Percentiles rank a stretch among this genome's conserved stretches.
Evolutionary conservation across 2,888 invertebrate genomes (phyloP).

Genomic region (Drosophila meridionalis): DNA sequence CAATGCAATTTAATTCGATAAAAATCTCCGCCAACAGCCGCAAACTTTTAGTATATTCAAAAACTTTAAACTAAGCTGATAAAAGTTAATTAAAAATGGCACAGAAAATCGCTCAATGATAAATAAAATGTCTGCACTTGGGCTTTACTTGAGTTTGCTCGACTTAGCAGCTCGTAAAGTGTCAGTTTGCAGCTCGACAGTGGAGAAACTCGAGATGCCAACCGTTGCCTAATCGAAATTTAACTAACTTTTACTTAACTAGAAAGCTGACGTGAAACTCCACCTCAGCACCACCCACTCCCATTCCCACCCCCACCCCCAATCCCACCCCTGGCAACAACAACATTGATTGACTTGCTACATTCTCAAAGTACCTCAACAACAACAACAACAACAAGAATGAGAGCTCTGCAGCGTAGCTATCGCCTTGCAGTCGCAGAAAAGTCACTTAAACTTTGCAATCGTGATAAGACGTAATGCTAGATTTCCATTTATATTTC

Average conservation of each 20-base stretch:
- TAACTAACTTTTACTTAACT: conserved; percentile 54
- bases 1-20: too few species aligned
- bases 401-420: conserved; percentile 24
- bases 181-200: conserved; percentile 19
- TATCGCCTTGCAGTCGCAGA: conserved; percentile 73
- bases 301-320: background rate
- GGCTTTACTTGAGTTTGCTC: background rate
- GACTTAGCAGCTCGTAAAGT: conserved; percentile 17
- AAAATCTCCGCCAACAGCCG: too few species aligned
- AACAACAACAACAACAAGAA: conserved; percentile 27
- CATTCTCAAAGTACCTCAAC: conserved; percentile 54
- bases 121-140: background rate
- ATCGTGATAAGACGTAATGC: conserved; percentile 81
- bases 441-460: conserved; percentile 83
- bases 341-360: conserved; percentile 70
- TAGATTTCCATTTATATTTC: conserved; percentile 82
- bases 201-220: conserved; percentile 17
- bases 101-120: conserved; percentile 8
- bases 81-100: background rate
- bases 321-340: background rate
- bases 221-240: conserved; percentile 46
- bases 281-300: too few species aligned
- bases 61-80: background rate
- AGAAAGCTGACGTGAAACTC: conserved; percentile 11
- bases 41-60: background rate